Evolutionary conservation across 92 coral and sea anemone genomes (phyloP).

Genomic region (Heliopora coerulea): DNA sequence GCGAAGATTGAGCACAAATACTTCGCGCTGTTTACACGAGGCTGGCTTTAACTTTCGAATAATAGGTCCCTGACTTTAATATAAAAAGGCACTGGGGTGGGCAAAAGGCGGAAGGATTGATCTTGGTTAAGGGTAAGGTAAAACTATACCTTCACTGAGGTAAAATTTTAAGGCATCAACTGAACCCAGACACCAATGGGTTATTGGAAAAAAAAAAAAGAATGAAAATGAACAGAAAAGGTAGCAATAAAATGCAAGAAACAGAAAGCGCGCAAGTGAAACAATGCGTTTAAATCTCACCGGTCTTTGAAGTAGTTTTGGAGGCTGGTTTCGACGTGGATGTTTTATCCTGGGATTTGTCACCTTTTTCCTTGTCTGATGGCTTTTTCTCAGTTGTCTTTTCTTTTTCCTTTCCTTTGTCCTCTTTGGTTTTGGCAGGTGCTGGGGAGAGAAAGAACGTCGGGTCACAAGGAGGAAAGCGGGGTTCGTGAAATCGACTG

Average conservation of each 20-base stretch:
- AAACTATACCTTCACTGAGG: too few species aligned
- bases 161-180: too few species aligned
- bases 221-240: neutral
- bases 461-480: too few species aligned
- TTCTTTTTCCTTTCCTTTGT: constrained; percentile 55
- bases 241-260: neutral
- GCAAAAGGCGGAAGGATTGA: too few species aligned
- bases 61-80: too few species aligned
- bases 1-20: too few species aligned
- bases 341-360: constrained; percentile 26
- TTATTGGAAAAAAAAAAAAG: neutral
- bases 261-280: neutral
- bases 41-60: too few species aligned
- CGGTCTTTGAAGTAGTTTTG: constrained; percentile 12
- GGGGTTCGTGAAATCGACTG: too few species aligned
- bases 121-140: too few species aligned
- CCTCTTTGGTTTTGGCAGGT: constrained; percentile 57
- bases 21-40: too few species aligned
- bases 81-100: too few species aligned
- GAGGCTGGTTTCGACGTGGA: constrained; percentile 16
- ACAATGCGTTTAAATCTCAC: constrained; percentile 3
- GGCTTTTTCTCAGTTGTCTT: constrained; percentile 48
- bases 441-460: constrained; percentile 2
- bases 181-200: too few species aligned
- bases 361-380: constrained; percentile 25